Conservation (phyloP, 2,888 invertebrate genomes). For the Phragmatobia fuliginosa region DNA sequence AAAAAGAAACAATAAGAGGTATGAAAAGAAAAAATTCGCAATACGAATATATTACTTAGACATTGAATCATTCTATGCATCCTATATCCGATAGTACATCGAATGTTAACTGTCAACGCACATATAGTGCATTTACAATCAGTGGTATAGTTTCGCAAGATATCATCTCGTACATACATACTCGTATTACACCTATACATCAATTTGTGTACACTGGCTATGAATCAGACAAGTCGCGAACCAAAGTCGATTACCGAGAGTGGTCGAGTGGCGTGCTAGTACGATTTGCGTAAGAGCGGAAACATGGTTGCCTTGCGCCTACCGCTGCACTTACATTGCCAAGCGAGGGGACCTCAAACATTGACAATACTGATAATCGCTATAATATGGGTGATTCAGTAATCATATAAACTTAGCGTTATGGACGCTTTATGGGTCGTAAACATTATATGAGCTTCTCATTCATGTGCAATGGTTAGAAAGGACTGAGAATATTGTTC, state of each 20-base stretch:
- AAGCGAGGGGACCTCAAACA: slow-evolving; percentile 26
- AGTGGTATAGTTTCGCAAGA: slow-evolving; percentile 54
- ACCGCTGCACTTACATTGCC: slow-evolving; percentile 54
- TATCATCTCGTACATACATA: slow-evolving; percentile 46
- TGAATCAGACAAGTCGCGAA: slow-evolving; percentile 52
- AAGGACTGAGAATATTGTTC: slow-evolving; percentile 36
- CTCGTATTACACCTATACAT: slow-evolving; percentile 43
- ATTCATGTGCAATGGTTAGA: slow-evolving; percentile 39
- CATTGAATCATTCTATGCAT: neutral
- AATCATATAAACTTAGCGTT: slow-evolving; percentile 31
- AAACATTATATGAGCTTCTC: slow-evolving; percentile 41
- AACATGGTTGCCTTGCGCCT: slow-evolving; percentile 60
- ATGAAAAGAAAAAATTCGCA: neutral
- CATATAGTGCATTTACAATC: slow-evolving; percentile 48
- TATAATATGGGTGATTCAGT: slow-evolving; percentile 30
- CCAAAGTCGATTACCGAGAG: slow-evolving; percentile 49
- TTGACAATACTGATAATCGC: slow-evolving; percentile 31
- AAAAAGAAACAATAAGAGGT: neutral
- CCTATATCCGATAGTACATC: neutral
- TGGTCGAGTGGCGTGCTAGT: slow-evolving; percentile 47
- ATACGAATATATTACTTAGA: neutral
- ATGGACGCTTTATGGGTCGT: slow-evolving; percentile 52
- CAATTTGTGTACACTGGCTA: slow-evolving; percentile 42
- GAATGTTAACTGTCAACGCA: slow-evolving; percentile 1
- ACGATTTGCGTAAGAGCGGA: slow-evolving; percentile 63